phyloP scores from a whole-genome alignment of 2,797 vertebrate species.

The Megalops cyprinoides region DNA sequence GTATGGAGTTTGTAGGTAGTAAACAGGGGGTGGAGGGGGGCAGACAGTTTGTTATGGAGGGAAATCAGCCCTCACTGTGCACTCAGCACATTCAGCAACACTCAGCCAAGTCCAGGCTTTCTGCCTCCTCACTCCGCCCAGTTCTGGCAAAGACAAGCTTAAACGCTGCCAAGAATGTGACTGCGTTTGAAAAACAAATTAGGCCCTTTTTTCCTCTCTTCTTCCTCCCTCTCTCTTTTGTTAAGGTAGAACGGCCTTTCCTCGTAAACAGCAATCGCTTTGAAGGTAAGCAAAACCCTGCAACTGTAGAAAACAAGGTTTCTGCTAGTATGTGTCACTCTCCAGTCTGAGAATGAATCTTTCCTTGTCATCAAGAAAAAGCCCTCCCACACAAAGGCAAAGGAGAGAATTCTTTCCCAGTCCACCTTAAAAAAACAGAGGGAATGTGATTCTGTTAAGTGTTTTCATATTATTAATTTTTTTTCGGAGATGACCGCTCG shows the following conservation, averaged over 20 bases:
- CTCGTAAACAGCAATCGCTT: background rate
- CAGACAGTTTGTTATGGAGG: background rate
- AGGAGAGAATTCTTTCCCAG: background rate
- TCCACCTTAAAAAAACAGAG: slow-evolving; percentile 55
- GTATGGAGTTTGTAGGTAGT: background rate
- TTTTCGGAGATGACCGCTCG: slow-evolving; percentile 19
- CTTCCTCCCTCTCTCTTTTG: slow-evolving; percentile 38
- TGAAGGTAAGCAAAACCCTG: background rate
- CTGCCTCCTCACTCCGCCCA: slow-evolving; percentile 60
- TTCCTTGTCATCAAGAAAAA: background rate
- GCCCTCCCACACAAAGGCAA: background rate
- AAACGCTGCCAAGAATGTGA: slow-evolving; percentile 72
- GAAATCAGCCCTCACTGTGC: background rate
- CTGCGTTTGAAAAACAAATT: slow-evolving; percentile 53
- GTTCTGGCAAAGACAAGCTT: slow-evolving; percentile 59
- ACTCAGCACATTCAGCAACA: slow-evolving; percentile 24
- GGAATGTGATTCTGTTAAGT: slow-evolving; percentile 35
- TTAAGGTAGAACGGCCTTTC: slow-evolving; percentile 52
- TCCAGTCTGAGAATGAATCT: background rate
- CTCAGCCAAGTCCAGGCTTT: slow-evolving; percentile 2
- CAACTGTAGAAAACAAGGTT: background rate
- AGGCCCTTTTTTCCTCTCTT: slow-evolving; percentile 50
- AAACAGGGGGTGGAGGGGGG: background rate
- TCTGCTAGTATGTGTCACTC: background rate
- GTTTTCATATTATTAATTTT: slow-evolving; percentile 31